Conservation (phyloP, 2,888 invertebrate genomes). For the Yponomeuta sedellus region DNA sequence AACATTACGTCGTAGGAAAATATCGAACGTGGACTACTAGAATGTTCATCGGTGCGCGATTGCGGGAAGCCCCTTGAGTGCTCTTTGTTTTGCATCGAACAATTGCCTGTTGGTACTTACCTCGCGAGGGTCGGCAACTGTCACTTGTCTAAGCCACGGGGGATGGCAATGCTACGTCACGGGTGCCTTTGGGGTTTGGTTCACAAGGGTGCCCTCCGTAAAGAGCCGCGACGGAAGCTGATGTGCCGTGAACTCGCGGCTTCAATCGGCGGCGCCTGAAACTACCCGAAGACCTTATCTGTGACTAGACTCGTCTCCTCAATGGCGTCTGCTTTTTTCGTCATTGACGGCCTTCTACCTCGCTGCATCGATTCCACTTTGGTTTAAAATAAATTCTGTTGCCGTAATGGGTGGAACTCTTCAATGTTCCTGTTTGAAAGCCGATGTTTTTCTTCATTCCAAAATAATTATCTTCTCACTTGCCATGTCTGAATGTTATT, state of each 20-base stretch:
- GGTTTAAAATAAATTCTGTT: not conserved
- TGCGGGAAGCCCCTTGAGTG: slow-evolving; percentile 35
- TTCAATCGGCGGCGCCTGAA: slow-evolving; percentile 62
- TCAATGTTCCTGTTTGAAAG: not conserved
- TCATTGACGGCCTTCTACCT: not conserved
- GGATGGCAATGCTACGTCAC: not conserved
- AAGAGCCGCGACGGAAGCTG: slow-evolving; percentile 56
- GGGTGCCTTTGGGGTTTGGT: slow-evolving; percentile 1
- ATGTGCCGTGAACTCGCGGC: slow-evolving; percentile 61
- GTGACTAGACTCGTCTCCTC: slow-evolving; percentile 33
- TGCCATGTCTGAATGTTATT: slow-evolving; percentile 51
- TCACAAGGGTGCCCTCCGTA: slow-evolving; percentile 49
- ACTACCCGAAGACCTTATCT: slow-evolving; percentile 40
- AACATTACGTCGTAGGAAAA: not conserved
- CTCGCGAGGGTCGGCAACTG: slow-evolving; percentile 6
- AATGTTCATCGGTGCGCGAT: slow-evolving; percentile 40
- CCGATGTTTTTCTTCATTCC: not conserved
- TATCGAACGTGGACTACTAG: slow-evolving; percentile 43
- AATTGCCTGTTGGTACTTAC: slow-evolving; percentile 14
- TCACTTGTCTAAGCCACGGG: not conserved
- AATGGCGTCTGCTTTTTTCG: not conserved
- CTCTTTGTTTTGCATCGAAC: slow-evolving; percentile 1
- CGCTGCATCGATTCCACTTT: not conserved
- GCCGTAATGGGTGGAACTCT: not conserved
- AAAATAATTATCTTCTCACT: not conserved